Evolutionary conservation across 2,113 vertebrate species (phyloP).

Genomic region (Hippolais icterina): DNA sequence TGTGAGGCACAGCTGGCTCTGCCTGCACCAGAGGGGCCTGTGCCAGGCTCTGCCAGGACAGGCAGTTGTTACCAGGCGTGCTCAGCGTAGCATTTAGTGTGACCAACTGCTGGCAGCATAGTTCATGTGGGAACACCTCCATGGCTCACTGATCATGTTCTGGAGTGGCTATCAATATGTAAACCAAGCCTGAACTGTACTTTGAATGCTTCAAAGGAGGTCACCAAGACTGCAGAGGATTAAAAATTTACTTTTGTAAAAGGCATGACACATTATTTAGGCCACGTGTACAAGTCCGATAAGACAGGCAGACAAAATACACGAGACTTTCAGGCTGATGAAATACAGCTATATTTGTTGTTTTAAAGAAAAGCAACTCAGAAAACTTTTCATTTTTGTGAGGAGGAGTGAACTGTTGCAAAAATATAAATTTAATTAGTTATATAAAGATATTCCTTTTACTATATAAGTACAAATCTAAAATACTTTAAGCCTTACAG

Average conservation of each 20-base stretch:
- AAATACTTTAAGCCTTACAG: not conserved
- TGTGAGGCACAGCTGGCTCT: not conserved
- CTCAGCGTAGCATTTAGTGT: not conserved
- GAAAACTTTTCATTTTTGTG: not conserved
- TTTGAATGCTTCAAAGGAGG: conserved; percentile 47
- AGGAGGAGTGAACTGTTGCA: not conserved
- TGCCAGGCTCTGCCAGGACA: not conserved
- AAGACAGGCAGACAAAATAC: not conserved
- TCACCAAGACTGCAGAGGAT: conserved; percentile 37
- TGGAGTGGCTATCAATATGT: conserved; percentile 47
- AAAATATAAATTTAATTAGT: not conserved
- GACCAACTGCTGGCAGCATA: not conserved
- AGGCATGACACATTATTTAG: not conserved
- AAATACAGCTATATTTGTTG: not conserved
- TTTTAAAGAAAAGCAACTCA: not conserved
- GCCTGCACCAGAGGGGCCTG: not conserved
- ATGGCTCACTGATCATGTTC: not conserved
- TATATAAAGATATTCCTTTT: not conserved
- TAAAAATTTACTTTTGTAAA: conserved; percentile 32
- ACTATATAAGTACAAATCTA: not conserved
- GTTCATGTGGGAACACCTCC: not conserved
- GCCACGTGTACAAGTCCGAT: not conserved
- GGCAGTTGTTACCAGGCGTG: not conserved
- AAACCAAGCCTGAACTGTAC: conserved; percentile 37
- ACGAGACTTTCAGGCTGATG: not conserved